Base-by-base conservation (phyloP, 2,888 invertebrate species). In the Limnephilus auricula region DNA sequence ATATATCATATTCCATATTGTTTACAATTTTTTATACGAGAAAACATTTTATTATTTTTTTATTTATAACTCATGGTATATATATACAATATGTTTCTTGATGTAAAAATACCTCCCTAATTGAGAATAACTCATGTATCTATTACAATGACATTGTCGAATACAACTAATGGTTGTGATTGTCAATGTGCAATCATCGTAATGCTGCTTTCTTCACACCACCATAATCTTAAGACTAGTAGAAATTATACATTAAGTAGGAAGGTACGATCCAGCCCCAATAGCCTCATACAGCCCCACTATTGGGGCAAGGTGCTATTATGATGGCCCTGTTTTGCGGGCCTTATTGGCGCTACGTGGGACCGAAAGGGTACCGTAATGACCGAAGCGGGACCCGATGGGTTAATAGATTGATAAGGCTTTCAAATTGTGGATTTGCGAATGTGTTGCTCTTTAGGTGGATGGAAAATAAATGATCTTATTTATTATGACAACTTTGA, bases 381-480 rank as follows among this genome's bases (percentile, higher is more conserved):
- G 85, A 40, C 85, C 85, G 85, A n/a, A 34, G 85, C 85, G 85
- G 85, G 37, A 37, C 85, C n/a, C 40, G 30, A 85, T 34, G 85
- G 85, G 85, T 85, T 82, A 82, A 82, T 82, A 82, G 82, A 85
- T 85, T 85, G 85, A 85, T 85, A 85, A 85, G 85, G 34, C 6
- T 82, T 34, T 34, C 32, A 82, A 82, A 37, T 82, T 82, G 82
- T 82, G 82, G 82, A 25, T 31, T 34, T 82, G 37, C 2, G 6
- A 25, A 37, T 82, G 82, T 82, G 15, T 34, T 34, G 25, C 25
- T 82, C 82, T 37, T 25, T 25, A 34, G 82, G 34, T 18, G 18
- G 18, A 37, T 25, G 82, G 37, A 65, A 65, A 65, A 65, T 65
- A n/a, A 65, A 65, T 65, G 65, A 25, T 65, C 25, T 25, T 65